Conservation (phyloP, 2,113 vertebrate genomes). For the Addax nasomaculatus region DNA sequence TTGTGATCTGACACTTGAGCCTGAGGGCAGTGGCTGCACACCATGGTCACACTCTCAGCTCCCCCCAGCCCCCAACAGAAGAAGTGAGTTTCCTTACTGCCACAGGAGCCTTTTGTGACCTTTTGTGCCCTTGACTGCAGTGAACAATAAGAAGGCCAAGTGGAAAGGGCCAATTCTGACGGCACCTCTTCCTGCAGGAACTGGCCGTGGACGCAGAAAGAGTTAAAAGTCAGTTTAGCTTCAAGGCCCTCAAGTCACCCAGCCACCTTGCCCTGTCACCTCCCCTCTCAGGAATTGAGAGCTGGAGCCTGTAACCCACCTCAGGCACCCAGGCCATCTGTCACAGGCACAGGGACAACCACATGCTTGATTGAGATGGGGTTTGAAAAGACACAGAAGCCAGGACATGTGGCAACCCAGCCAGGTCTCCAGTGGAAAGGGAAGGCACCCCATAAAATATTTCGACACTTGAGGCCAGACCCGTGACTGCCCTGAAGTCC, state of each 20-base stretch:
- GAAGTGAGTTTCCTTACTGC: neutral
- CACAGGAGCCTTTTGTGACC: neutral
- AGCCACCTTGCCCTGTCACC: neutral
- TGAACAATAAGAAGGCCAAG: neutral
- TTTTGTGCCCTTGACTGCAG: fast-evolving
- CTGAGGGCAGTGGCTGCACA: neutral
- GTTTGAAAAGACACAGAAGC: conserved; percentile 78
- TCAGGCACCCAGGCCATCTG: conserved; percentile 76
- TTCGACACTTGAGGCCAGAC: conserved; percentile 68
- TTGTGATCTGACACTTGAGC: neutral
- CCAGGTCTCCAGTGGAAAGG: neutral
- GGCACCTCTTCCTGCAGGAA: neutral
- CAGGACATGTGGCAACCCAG: conserved; percentile 73
- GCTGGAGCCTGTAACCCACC: conserved; percentile 43
- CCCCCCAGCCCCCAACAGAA: neutral
- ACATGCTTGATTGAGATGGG: conserved; percentile 64
- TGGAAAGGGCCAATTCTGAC: fast-evolving
- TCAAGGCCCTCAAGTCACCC: neutral
- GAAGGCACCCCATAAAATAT: conserved; percentile 72
- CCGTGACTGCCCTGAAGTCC: conserved; percentile 76
- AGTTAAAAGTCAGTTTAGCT: neutral
- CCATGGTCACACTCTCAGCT: fast-evolving
- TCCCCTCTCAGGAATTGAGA: neutral
- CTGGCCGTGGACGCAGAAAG: neutral
- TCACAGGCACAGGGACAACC: conserved; percentile 75